These are phyloP conservation scores for Ciona savignyi DNA, from an alignment of 23 tunicate species.

Conservation along the genomic window DNA sequence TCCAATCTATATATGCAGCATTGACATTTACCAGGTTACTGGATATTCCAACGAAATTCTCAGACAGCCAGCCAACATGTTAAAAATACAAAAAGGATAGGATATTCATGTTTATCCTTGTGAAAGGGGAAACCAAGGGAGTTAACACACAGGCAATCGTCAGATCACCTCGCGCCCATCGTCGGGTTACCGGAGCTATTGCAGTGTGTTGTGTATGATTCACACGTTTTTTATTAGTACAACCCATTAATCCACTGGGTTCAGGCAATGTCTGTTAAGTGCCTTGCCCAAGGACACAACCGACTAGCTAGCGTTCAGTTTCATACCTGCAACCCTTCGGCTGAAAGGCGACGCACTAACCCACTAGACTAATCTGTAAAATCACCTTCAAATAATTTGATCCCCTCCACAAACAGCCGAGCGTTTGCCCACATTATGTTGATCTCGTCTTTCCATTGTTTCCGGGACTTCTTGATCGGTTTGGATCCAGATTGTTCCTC, in stretches of 20 bases:
- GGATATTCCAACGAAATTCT: too few species aligned
- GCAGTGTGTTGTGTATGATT: too few species aligned
- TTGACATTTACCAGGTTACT: too few species aligned
- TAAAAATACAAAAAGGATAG: too few species aligned
- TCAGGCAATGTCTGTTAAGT: too few species aligned
- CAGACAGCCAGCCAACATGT: too few species aligned
- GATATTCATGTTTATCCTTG: too few species aligned
- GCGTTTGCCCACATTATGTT: constrained; percentile 37
- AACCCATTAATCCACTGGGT: neutral
- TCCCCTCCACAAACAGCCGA: constrained; percentile 21
- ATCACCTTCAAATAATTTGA: constrained; percentile 39
- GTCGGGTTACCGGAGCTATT: neutral
- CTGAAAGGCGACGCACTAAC: neutral
- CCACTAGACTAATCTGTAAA: neutral
- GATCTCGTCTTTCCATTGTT: constrained; percentile 57
- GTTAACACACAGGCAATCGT: too few species aligned
- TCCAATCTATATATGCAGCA: too few species aligned
- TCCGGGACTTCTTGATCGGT: constrained; percentile 21
- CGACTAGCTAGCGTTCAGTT: neutral
- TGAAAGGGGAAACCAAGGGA: too few species aligned
- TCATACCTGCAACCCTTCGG: neutral
- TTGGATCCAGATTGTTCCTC: neutral
- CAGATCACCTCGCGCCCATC: neutral
- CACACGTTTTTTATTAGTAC: too few species aligned
- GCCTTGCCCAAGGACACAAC: neutral